Evolutionary conservation across 2,113 vertebrate genomes (phyloP).

Genomic region (Mesoclemmys tuberculata): DNA sequence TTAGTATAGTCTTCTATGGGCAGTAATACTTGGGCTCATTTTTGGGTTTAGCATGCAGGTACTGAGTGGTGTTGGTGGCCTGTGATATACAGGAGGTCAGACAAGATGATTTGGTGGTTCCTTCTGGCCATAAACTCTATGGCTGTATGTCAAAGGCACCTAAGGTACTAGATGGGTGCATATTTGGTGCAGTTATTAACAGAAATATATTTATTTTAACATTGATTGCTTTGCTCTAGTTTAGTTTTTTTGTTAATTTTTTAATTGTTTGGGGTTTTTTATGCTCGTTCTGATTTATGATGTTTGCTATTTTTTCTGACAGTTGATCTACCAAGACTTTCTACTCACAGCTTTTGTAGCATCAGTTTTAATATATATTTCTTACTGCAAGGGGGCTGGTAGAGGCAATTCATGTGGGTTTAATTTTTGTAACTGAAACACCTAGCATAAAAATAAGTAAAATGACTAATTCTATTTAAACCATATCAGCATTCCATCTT

Average conservation of each 20-base stretch:
- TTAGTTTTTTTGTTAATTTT: neutral
- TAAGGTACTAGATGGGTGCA: neutral
- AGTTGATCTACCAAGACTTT: neutral
- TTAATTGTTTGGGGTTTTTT: neutral
- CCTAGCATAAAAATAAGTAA: neutral
- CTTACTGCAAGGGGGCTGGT: neutral
- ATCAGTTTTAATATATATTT: neutral
- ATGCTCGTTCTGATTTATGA: neutral
- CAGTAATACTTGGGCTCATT: neutral
- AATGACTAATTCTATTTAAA: neutral
- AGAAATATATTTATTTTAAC: fast-evolving
- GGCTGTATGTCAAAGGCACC: neutral
- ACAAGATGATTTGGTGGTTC: neutral
- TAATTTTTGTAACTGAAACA: neutral
- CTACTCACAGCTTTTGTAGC: fast-evolving
- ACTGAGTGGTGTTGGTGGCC: neutral
- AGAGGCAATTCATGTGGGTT: neutral
- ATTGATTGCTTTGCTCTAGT: neutral
- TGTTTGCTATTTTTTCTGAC: neutral
- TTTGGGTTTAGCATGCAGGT: neutral
- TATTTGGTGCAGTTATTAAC: neutral
- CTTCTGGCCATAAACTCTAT: neutral
- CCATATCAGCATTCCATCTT: neutral
- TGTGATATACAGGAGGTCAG: neutral
- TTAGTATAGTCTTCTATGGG: neutral